Conservation (phyloP, 2,113 vertebrate species). For the Daubentonia madagascariensis region DNA sequence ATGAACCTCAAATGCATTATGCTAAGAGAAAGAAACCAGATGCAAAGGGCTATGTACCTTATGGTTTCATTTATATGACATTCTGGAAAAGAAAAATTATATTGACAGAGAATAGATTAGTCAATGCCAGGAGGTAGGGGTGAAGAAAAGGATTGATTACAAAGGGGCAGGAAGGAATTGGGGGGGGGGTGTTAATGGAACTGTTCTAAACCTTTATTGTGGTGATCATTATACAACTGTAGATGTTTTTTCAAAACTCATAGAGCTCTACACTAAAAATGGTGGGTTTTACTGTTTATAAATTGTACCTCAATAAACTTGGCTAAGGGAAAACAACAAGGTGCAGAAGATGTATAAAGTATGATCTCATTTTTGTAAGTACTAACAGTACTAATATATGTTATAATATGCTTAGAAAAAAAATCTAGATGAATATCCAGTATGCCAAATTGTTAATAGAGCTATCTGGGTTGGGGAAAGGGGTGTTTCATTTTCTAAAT, state of each 20-base stretch:
- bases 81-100: neutral
- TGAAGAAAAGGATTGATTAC: neutral
- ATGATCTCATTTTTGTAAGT: neutral
- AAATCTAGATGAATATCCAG: neutral
- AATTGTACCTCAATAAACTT: neutral
- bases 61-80: neutral
- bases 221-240: neutral
- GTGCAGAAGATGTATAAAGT: neutral
- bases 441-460: neutral
- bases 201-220: neutral
- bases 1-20: neutral
- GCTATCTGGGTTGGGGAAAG: conserved; percentile 27
- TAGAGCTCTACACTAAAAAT: neutral
- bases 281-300: neutral
- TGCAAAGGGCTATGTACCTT: neutral
- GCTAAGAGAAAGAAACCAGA: neutral
- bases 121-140: neutral
- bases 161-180: neutral
- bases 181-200: neutral
- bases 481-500: conserved; percentile 40
- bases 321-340: neutral
- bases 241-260: neutral
- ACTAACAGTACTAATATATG: neutral
- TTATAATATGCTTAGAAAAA: neutral
- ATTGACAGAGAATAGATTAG: neutral